Evolutionary conservation across 2,797 vertebrate genomes (phyloP).

Genomic region (Antennarius maculatus): DNA sequence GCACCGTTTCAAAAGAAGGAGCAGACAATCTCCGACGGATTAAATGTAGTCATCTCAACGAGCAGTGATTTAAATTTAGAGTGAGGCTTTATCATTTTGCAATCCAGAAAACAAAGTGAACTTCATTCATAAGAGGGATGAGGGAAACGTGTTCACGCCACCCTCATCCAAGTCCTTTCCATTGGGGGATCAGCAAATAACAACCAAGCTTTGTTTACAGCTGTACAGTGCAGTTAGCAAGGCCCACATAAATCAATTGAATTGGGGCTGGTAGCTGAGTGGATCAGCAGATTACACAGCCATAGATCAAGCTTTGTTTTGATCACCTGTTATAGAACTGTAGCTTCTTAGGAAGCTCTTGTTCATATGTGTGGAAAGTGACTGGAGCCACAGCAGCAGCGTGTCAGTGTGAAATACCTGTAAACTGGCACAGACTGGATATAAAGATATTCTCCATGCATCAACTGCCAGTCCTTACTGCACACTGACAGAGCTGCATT

Average conservation of each 20-base stretch:
- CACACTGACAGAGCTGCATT: background rate
- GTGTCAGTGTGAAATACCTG: background rate
- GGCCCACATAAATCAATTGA: background rate
- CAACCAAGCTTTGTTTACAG: slow-evolving; percentile 11
- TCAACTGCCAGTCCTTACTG: background rate
- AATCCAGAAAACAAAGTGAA: slow-evolving; percentile 12
- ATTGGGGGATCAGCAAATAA: background rate
- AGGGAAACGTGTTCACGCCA: background rate
- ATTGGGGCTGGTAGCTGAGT: background rate
- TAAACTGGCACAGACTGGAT: background rate
- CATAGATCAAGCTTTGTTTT: background rate
- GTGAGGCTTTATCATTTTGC: slow-evolving; percentile 15
- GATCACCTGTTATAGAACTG: background rate
- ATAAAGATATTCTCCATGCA: background rate
- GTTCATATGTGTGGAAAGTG: background rate
- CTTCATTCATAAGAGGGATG: slow-evolving; percentile 7
- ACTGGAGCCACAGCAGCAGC: background rate
- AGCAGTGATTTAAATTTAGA: slow-evolving; percentile 3
- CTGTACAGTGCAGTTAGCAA: background rate
- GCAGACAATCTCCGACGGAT: slow-evolving; percentile 6
- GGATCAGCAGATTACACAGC: background rate
- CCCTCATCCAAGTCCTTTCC: slow-evolving; percentile 1
- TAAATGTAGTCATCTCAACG: slow-evolving; percentile 42
- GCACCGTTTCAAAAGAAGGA: slow-evolving; percentile 13
- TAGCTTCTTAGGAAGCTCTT: background rate